Base-by-base conservation (phyloP, 1,140 invertebrate species). In the Dreissena rostriformis region DNA sequence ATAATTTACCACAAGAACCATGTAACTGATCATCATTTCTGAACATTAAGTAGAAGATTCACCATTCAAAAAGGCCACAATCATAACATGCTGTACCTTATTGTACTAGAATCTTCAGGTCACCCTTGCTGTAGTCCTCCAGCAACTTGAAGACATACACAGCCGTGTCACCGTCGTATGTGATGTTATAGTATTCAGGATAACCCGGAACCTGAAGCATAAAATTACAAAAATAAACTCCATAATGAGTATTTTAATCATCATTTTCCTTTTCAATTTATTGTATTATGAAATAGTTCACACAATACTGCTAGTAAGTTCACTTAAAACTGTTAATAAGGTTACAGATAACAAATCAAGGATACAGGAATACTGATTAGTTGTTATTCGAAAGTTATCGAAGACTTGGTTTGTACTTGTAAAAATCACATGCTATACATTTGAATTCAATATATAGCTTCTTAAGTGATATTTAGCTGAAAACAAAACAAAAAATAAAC, bases 201-300 rank as follows among this genome's bases (percentile, higher is more conserved):
- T 72, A 72, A 29, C 70, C 70, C 15, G 70, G 70, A 10, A 72
- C 70, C 70, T 72, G 70, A 72, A 49, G n/a, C n/a, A n/a, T n/a
- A n/a, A n/a, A n/a, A n/a, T n/a, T n/a, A n/a, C n/a, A n/a, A n/a
- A n/a, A n/a, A n/a, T n/a, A n/a, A n/a, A n/a, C n/a, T n/a, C n/a
- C 17, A 24, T 26, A 22, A 70, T 29, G 29, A 24, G 28, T 24
- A 24, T 63, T 22, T 63, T 26, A 63, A 63, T 22, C 61, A 63
- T 63, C 24, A 2, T 63, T 26, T 63, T 26, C 61, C 11, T 63
- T 63, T 26, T 22, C 7, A 26, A 63, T 22, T 63, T 63, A 22
- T n/a, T 63, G 19, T 63, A 63, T 5, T 63, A 5, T n/a, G 24
- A 63, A 22, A 63, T 5, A 22, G 19, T 63, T 63, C 24, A 63